Conservation (phyloP, 2,888 invertebrate species). For the Apotomis turbidana region DNA sequence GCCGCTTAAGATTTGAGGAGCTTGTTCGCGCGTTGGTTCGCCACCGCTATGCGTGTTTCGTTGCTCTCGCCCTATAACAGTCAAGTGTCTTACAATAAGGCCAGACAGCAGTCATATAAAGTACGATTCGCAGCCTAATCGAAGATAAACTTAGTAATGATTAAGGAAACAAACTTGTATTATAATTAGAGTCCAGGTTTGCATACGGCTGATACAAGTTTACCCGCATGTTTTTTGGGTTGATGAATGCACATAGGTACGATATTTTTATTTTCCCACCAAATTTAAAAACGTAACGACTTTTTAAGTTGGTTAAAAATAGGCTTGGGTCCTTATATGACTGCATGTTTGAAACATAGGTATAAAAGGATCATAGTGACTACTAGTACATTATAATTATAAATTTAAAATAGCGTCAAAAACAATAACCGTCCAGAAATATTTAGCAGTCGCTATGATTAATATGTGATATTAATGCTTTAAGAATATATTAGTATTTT, state of each 20-base stretch:
- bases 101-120: conserved; percentile 20
- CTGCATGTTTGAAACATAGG: conserved; percentile 2
- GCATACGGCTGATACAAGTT: too few species aligned
- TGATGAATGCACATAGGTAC: too few species aligned
- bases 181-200: too few species aligned
- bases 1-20: conserved; percentile 88
- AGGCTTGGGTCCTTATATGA: conserved; percentile 2
- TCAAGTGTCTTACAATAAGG: conserved; percentile 36
- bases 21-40: conserved; percentile 95
- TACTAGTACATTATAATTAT: not conserved
- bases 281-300: not conserved
- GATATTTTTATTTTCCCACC: not conserved
- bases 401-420: not conserved
- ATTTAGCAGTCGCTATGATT: conserved; percentile 26
- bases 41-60: conserved; percentile 94
- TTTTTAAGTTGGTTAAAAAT: not conserved
- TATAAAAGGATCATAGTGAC: conserved; percentile 14
- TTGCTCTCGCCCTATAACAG: conserved; percentile 90
- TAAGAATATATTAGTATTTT: not conserved
- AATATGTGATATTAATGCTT: not conserved
- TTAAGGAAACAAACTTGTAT: not conserved
- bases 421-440: not conserved
- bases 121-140: not conserved
- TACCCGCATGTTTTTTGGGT: too few species aligned
- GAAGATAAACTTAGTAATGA: not conserved